phyloP scores from a whole-genome alignment of 2,113 vertebrate species.

The Oncorhynchus kisutch region DNA sequence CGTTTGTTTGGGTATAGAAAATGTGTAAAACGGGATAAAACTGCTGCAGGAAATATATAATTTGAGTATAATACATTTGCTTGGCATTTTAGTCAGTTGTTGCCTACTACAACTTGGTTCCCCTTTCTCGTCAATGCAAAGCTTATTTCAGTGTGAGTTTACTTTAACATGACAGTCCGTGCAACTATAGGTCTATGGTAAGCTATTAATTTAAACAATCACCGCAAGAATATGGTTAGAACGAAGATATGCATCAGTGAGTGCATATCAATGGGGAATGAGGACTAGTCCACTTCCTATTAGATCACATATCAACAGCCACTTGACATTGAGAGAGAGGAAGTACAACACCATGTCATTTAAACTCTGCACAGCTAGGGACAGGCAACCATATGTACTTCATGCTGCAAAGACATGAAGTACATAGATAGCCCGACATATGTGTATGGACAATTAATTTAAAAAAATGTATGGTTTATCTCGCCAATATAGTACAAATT shows the following conservation, averaged over 20 bases:
- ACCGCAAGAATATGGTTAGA: neutral
- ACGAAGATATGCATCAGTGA: constrained; percentile 28
- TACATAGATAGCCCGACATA: no score
- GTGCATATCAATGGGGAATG: constrained; percentile 25
- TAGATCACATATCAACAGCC: constrained; percentile 49
- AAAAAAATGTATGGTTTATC: no score
- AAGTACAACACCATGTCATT: constrained; percentile 24
- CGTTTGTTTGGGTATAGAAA: no score
- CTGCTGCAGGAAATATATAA: neutral
- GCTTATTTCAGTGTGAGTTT: neutral
- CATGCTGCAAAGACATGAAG: neutral
- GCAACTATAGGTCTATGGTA: neutral
- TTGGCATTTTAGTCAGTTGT: neutral
- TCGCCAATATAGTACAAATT: no score
- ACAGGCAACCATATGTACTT: constrained; percentile 9
- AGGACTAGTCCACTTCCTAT: constrained; percentile 16
- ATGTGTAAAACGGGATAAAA: no score
- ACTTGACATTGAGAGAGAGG: constrained; percentile 51
- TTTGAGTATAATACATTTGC: neutral
- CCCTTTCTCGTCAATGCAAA: neutral
- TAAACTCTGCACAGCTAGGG: constrained; percentile 18
- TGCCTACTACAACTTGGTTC: neutral
- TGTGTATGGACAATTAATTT: no score
- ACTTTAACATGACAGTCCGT: neutral
- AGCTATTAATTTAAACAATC: neutral